These are phyloP conservation scores for Eurois occulta DNA, from an alignment of 2,888 invertebrate species.

Conservation along the genomic window DNA sequence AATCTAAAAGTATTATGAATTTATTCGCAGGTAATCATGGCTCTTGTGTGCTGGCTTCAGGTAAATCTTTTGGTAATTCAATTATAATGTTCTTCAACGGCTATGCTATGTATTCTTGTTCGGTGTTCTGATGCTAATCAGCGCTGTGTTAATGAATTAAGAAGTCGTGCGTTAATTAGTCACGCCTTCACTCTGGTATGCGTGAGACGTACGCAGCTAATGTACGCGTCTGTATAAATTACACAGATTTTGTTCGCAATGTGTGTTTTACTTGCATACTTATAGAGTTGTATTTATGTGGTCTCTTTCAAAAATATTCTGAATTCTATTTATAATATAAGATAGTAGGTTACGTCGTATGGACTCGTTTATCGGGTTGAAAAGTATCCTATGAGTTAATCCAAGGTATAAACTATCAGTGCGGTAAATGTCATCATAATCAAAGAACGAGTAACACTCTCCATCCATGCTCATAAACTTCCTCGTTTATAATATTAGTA, in stretches of 20 bases:
- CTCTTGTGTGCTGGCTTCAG: constrained; percentile 29
- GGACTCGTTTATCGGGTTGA: not conserved
- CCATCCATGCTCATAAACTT: not conserved
- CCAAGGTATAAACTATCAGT: not conserved
- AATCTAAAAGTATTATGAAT: constrained; percentile 54
- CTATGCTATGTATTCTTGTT: constrained; percentile 21
- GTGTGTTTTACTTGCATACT: constrained; percentile 12
- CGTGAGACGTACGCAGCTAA: constrained; percentile 35
- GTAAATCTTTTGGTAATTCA: constrained; percentile 32
- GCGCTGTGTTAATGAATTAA: constrained; percentile 43
- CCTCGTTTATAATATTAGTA: not conserved
- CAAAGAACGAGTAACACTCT: not conserved
- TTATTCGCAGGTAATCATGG: constrained; percentile 47
- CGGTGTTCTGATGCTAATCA: constrained; percentile 42
- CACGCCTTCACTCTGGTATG: constrained; percentile 32
- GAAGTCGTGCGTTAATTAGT: constrained; percentile 46
- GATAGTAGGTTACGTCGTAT: not conserved
- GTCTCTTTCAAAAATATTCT: not conserved
- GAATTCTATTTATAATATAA: not conserved
- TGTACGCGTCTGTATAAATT: constrained; percentile 34
- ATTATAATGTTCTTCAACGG: constrained; percentile 15
- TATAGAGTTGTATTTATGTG: not conserved
- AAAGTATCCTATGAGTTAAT: not conserved
- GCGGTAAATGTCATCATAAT: too few relatives aligned
- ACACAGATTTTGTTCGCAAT: constrained; percentile 23